A percentile compares a stretch with the other conserved stretches of the same genome.
These are phyloP conservation scores for Rhynchomys soricoides DNA, from an alignment of 2,113 vertebrate genomes.

Conservation along the genomic window DNA sequence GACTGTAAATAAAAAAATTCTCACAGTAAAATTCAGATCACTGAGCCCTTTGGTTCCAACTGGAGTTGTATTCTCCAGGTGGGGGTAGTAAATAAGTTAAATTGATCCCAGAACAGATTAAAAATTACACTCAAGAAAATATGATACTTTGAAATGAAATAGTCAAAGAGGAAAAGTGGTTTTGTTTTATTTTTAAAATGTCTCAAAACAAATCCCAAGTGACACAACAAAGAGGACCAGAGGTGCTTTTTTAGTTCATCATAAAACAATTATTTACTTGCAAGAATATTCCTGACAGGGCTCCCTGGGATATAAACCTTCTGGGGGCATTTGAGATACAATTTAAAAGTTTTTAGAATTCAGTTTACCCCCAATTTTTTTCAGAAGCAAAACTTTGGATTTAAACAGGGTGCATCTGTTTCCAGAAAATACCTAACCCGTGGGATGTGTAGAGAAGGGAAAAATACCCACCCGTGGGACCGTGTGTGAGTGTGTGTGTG, in stretches of 20 bases:
- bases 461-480: background rate
- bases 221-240: slow-evolving; percentile 4
- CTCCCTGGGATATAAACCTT: slow-evolving; percentile 44
- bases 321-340: slow-evolving; percentile 24
- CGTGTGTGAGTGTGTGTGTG: too few species aligned
- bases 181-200: background rate
- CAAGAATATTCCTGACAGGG: background rate
- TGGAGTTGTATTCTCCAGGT: background rate
- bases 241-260: slow-evolving; percentile 30
- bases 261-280: slow-evolving; percentile 44
- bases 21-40: slow-evolving; percentile 9
- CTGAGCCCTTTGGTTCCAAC: background rate
- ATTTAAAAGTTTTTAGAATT: slow-evolving; percentile 39
- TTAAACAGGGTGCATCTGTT: slow-evolving; percentile 70
- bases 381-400: slow-evolving; percentile 59
- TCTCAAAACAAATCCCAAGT: background rate
- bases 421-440: slow-evolving; percentile 47
- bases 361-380: slow-evolving; percentile 39
- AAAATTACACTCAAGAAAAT: background rate
- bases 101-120: slow-evolving; percentile 23
- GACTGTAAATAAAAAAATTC: background rate
- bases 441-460: background rate
- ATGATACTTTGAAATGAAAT: slow-evolving; percentile 26
- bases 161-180: background rate
- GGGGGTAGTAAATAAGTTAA: background rate